Base-by-base conservation (phyloP, 2,113 vertebrate species). In the Crotophaga sulcirostris region DNA sequence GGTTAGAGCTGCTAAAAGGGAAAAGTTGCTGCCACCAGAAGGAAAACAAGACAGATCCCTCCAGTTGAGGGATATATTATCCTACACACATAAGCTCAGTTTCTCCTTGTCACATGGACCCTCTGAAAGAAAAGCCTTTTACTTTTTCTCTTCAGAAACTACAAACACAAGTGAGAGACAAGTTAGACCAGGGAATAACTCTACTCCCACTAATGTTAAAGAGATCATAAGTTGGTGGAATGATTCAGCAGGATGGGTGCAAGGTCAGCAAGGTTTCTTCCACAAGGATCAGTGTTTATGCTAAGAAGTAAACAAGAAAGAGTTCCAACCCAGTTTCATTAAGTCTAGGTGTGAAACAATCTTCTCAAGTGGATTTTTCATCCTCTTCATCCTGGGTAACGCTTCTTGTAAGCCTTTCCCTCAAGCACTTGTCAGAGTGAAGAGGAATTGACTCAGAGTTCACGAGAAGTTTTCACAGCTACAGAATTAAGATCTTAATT, bases 241-340 rank as follows among this genome's bases (percentile, higher is more conserved):
- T 89, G 80, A 92, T 77, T 95, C 92, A 96, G 68, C 49, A 82
- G 38, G 63, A 58, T 79, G 64, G 64, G 63, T 89, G 55, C 78
- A 78, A 82, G 87, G 67, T 85, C 38, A 89, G 49, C 47, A 76
- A 84, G 40, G 45, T 67, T 38, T 47, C 60, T 94, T 93, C 88
- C 67, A 73, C 45, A 91, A 70, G 17, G 40, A 86, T 14, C 7
- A 1, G 5, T 60, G 38, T 62, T 92, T 84, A 80, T 63, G 66
- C 80, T 62, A 96, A 80, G 28, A 36, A 92, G 36, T 52, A 89
- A 90, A 90, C 20, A 88, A 93, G 44, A 77, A 78, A 83, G 69
- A 62, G 60, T 54, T 84, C 45, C 73, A 87, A 84, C 40, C 21
- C 4, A 2, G 68, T 87, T 94, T 94, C 80, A 90, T 49, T 68